A percentile compares a stretch with the other conserved stretches of the same genome.
Evolutionary conservation across 92 coral and sea anemone species (phyloP).

Genomic region (Actinostola sp.): DNA sequence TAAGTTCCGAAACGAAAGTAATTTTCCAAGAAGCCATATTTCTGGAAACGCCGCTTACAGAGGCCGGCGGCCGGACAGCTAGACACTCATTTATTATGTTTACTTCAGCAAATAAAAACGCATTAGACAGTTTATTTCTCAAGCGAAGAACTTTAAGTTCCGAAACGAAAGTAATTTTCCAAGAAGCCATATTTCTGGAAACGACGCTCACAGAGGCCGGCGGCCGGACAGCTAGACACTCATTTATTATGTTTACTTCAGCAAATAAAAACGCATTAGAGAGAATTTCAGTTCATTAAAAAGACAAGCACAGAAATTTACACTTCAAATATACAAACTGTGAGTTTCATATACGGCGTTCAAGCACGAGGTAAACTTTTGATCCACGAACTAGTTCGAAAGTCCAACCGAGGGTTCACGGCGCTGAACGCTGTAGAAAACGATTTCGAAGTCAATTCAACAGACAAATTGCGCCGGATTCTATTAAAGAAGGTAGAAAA

Average conservation of each 20-base stretch:
- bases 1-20: not conserved
- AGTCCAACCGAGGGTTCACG: not conserved
- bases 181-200: not conserved
- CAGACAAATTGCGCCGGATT: not conserved
- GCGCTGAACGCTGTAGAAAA: not conserved
- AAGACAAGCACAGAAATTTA: constrained; percentile 43
- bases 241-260: not conserved
- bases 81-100: not conserved
- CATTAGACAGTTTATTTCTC: constrained; percentile 43
- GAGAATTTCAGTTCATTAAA: constrained; percentile 42
- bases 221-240: constrained; percentile 4
- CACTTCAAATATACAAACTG: constrained; percentile 33
- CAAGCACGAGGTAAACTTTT: constrained; percentile 17
- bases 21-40: not conserved
- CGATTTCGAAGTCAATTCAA: not conserved
- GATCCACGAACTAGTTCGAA: constrained; percentile 43
- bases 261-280: constrained; percentile 41
- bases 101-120: constrained; percentile 30
- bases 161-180: constrained; percentile 2
- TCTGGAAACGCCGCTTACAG: not conserved
- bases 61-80: too few relatives aligned
- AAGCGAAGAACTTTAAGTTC: constrained; percentile 33
- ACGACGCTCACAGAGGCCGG: not conserved
- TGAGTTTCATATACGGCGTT: constrained; percentile 10
- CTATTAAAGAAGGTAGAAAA: not conserved